Evolutionary conservation across 2,113 vertebrate genomes (phyloP).

Genomic region (Podarcis cretensis): DNA sequence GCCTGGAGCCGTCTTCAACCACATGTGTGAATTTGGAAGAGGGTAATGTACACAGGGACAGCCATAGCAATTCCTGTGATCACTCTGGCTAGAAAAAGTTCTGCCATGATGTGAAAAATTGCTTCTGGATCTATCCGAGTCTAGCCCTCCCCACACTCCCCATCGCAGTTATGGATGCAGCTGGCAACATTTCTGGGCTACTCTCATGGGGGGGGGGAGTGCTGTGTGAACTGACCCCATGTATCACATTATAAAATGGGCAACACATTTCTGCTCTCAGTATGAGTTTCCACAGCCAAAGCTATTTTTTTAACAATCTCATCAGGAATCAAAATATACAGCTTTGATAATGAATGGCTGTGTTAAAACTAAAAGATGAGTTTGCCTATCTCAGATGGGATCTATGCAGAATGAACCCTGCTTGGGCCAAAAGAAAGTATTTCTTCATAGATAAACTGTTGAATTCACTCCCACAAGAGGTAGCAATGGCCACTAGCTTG

Average conservation of each 20-base stretch:
- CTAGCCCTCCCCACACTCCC: neutral
- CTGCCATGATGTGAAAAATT: neutral
- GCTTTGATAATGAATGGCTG: constrained; percentile 66
- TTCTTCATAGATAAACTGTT: no score
- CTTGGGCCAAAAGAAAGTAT: neutral
- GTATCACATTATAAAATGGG: constrained; percentile 32
- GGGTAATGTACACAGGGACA: neutral
- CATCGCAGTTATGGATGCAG: neutral
- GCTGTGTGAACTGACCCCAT: neutral
- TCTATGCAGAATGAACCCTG: constrained; percentile 41
- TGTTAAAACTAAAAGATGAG: constrained; percentile 67
- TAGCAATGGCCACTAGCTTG: no score
- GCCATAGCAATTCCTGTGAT: neutral
- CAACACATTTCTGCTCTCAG: constrained; percentile 55
- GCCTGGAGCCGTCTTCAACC: neutral
- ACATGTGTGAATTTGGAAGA: neutral
- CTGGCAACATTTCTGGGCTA: neutral
- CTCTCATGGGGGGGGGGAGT: neutral
- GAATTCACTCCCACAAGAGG: no score
- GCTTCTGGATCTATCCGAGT: no score
- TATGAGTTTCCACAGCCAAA: constrained; percentile 59
- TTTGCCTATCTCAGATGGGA: constrained; percentile 53
- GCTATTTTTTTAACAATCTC: constrained; percentile 61
- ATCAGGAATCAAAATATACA: constrained; percentile 60
- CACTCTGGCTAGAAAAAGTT: neutral